Percentiles rank a stretch among this genome's conserved stretches.
Evolutionary conservation across 2,113 vertebrate species (phyloP).

Genomic region (Platysternon megacephalum): DNA sequence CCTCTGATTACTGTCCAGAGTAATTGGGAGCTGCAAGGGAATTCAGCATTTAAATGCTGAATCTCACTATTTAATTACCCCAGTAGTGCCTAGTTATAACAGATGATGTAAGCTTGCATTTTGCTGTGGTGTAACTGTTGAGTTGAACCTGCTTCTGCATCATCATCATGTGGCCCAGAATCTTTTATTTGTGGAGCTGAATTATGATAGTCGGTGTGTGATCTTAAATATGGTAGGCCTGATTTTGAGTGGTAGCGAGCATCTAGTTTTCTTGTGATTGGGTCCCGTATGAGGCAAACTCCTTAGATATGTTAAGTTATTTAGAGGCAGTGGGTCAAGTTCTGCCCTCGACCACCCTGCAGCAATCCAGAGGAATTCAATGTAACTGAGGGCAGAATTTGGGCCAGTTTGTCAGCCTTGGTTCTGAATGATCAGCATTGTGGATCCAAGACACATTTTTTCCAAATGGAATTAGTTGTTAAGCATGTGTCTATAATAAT

Average conservation of each 20-base stretch:
- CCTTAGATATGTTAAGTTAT: neutral
- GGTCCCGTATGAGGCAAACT: neutral
- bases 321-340: neutral
- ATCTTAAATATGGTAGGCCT: neutral
- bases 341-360: neutral
- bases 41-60: neutral
- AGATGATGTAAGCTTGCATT: neutral
- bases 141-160: slow-evolving; percentile 5
- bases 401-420: neutral
- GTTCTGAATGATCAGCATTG: neutral
- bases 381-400: neutral
- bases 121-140: neutral
- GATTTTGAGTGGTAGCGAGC: neutral
- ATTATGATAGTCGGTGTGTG: neutral
- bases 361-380: neutral
- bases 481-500: neutral
- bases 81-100: neutral
- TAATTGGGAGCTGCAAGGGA: neutral
- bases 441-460: neutral
- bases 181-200: neutral
- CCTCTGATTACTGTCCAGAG: neutral
- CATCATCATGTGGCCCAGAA: neutral
- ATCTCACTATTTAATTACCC: neutral
- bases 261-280: neutral
- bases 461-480: neutral